Evolutionary conservation across 2,113 vertebrate genomes (phyloP).

Genomic region (Pipa parva): DNA sequence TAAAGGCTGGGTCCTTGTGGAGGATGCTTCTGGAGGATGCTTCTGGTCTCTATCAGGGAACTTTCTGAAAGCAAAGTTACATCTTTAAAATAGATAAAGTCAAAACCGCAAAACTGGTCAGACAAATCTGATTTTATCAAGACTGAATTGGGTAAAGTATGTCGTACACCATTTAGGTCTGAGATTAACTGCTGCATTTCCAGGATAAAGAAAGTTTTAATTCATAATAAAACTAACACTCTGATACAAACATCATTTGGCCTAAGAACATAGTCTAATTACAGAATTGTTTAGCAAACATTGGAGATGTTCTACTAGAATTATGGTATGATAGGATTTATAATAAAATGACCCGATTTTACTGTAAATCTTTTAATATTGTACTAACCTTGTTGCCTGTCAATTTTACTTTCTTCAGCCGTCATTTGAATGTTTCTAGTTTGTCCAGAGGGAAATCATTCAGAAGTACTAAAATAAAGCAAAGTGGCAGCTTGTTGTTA

Average conservation of each 20-base stretch:
- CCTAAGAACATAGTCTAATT: neutral
- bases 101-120: too few species aligned
- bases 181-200: neutral
- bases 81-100: too few species aligned
- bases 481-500: slow-evolving; percentile 36
- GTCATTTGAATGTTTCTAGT: slow-evolving; percentile 43
- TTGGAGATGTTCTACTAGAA: neutral
- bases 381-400: slow-evolving; percentile 38
- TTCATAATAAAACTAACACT: neutral
- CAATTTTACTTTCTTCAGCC: slow-evolving; percentile 30
- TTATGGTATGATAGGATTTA: slow-evolving; percentile 4
- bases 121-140: too few species aligned
- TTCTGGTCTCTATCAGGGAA: too few species aligned
- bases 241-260: too few species aligned
- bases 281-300: neutral
- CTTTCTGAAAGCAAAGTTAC: too few species aligned
- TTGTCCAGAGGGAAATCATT: slow-evolving; percentile 43
- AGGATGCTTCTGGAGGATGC: too few species aligned
- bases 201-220: neutral
- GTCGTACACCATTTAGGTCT: too few species aligned
- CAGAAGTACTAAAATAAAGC: slow-evolving; percentile 40
- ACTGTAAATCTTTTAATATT: slow-evolving; percentile 32
- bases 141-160: too few species aligned
- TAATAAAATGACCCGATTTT: slow-evolving; percentile 24
- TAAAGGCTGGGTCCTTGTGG: too few species aligned